Base-by-base conservation (phyloP, 1,140 invertebrate species). In the Ceratosolen solmsi region DNA sequence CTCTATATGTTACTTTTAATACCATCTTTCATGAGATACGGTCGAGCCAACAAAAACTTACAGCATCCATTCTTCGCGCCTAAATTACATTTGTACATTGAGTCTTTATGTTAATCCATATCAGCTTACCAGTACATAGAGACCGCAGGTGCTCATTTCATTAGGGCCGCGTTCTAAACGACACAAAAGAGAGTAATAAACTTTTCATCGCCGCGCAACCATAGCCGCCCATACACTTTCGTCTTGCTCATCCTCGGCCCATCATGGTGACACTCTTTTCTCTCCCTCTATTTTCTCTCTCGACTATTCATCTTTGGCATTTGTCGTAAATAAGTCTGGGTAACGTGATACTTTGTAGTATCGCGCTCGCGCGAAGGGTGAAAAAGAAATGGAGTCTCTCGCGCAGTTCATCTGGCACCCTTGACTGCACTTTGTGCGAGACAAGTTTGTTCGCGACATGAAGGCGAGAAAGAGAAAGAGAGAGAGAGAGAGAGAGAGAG, bases 291-390 rank as follows among this genome's bases (percentile, higher is more conserved):
- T 46, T 30, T 2, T 76, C 36, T 82, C 70, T 78, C 17, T 20
- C 30, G 51, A 36, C 75, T 54, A 63, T 78, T 73, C 27, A 65
- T 82, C 68, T 78, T 82, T 8, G 68, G 68, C 41, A 27, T 51
- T 60, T 8, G 74, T 60, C 79, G 54, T 81, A 81, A 84, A 81
- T 81, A 84, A 81, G 79, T 58, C 65, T 15, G 74, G 65, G 83
- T 84, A 86, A 84, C 76, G 68, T 80, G 82, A 86, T 85, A 84
- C 82, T 79, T 58, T 1, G 58, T 27, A 30, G 71, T 5, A 9
- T 49, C 70, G 38, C 70, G 71, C 56, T 20, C 60, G 76, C 72
- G 74, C 80, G 70, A 80, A 83, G 84, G 87, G 85, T 85, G 83
- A 85, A 73, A 73, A 73, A 73, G 71, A 73, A 73, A 73, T 51